Conservation (phyloP, 1,140 invertebrate genomes). For the Pomacea maculata region DNA sequence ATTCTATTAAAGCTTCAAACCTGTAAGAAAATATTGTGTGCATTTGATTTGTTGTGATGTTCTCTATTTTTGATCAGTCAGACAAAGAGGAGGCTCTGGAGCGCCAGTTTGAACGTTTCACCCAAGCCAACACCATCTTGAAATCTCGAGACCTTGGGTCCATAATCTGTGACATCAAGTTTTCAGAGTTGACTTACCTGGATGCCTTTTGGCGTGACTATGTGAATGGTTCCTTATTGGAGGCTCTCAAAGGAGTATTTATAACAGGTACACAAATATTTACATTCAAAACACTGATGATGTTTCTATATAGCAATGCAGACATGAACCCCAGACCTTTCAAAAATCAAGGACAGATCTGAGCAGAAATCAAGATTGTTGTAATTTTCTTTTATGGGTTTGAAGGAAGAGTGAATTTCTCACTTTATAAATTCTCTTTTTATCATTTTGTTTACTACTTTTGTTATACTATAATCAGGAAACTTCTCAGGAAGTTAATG, state of each 20-base stretch:
- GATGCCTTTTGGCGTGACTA: slow-evolving; percentile 67
- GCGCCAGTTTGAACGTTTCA: slow-evolving; percentile 60
- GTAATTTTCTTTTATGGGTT: too few relatives aligned
- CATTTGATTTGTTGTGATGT: too few relatives aligned
- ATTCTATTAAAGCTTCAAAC: too few relatives aligned
- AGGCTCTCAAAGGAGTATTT: slow-evolving; percentile 63
- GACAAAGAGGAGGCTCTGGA: slow-evolving; percentile 57
- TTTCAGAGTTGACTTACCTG: slow-evolving; percentile 63
- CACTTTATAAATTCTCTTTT: too few relatives aligned
- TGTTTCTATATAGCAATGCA: neutral
- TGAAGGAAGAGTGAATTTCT: too few relatives aligned
- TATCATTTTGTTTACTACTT: too few relatives aligned
- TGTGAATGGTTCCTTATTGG: slow-evolving; percentile 62
- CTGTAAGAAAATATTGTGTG: too few relatives aligned
- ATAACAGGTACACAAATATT: slow-evolving; percentile 47
- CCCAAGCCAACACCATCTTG: slow-evolving; percentile 59
- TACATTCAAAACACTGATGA: neutral
- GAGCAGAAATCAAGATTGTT: too few relatives aligned
- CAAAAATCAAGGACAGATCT: too few relatives aligned
- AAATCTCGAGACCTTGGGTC: slow-evolving; percentile 61
- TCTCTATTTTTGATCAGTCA: slow-evolving; percentile 18
- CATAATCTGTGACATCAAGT: slow-evolving; percentile 65
- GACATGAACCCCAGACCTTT: too few relatives aligned
- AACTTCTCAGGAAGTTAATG: too few relatives aligned
- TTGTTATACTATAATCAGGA: too few relatives aligned